Evolutionary conservation across 2,113 vertebrate genomes (phyloP), one percentile per base, ranked within the genome.

Genomic region (Sprattus sprattus): DNA sequence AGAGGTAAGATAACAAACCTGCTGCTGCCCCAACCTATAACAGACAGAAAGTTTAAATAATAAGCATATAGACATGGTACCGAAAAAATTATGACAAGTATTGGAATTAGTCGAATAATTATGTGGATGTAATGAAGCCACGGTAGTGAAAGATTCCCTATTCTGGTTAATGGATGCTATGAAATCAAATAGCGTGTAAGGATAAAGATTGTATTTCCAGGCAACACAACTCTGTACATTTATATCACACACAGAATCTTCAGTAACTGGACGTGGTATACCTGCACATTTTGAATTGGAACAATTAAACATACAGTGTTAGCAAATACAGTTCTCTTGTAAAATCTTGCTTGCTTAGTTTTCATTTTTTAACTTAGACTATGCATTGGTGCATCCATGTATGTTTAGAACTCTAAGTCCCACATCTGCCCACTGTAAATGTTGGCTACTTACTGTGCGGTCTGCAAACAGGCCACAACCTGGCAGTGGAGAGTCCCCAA

Each of bases 1-100:
- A 28, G 25, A 64, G 52, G 49, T 1, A 39, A 15, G 49, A 18
- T 39, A 83, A 90, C 83, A 28, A 84, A 90, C 85, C 86, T 81
- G 87, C 87, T 86, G 91, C 89, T 87, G 91, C 90, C 84, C 89
- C 89, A 20, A 91, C 81, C 86, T 92, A 84, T 83, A 84, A 89
- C 32, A 78, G 71, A 92, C 81, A 89, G 52, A 39, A 39, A 67
- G 25, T 82, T 81, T 6, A 16, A 49, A 49, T 39, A 39, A 45
- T 39, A 39, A 2, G 39, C 39, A 39, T 39, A 13, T 13, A 22
- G 6, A n/a, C 1, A 46, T n/a, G 20, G 18, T 84, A 45, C 45
- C 82, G 4, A 49, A 67, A 67, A 44, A 46, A 46, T 39, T 39
- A 39, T 39, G 25, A 81, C n/a, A 25, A 54, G 28, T 6, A 60